Evolutionary conservation across 2,888 invertebrate species (phyloP).

Genomic region (Crepidodera aurea): DNA sequence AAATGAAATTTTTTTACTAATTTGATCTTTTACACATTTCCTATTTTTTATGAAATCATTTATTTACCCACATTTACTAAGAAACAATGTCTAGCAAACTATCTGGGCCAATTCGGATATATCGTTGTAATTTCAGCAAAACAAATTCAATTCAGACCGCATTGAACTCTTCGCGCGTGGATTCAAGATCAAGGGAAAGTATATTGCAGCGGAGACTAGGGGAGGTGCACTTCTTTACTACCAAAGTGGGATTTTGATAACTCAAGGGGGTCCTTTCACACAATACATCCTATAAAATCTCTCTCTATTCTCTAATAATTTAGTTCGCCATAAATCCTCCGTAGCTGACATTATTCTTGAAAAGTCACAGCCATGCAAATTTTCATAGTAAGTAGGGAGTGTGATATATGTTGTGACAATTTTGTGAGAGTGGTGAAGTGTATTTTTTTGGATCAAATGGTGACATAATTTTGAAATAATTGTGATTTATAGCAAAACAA

Average conservation of each 20-base stretch:
- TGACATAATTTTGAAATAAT: background rate
- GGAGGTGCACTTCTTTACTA: constrained; percentile 24
- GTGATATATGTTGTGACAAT: constrained; percentile 13
- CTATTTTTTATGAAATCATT: too few relatives aligned
- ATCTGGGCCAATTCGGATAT: background rate
- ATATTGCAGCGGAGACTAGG: constrained; percentile 26
- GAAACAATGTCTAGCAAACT: too few relatives aligned
- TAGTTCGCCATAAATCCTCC: constrained; percentile 44
- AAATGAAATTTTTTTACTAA: too few relatives aligned
- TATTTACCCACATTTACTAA: too few relatives aligned
- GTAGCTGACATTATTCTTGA: constrained; percentile 21
- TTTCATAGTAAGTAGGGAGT: constrained; percentile 52
- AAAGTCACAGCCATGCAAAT: constrained; percentile 34
- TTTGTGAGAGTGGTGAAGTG: constrained; percentile 22
- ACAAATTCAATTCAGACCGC: background rate
- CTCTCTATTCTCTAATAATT: constrained; percentile 38
- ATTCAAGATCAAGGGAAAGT: constrained; percentile 52
- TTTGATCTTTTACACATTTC: too few relatives aligned
- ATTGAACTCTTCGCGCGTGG: background rate
- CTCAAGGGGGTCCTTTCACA: constrained; percentile 53
- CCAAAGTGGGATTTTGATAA: constrained; percentile 38
- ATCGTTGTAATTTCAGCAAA: background rate
- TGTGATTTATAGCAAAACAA: background rate
- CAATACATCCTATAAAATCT: constrained; percentile 49
- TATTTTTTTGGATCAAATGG: background rate